Percentiles rank a stretch among this genome's conserved stretches.
These are phyloP conservation scores for Aphelinus certus DNA, from an alignment of 1,140 invertebrate species.

Conservation along the genomic window DNA sequence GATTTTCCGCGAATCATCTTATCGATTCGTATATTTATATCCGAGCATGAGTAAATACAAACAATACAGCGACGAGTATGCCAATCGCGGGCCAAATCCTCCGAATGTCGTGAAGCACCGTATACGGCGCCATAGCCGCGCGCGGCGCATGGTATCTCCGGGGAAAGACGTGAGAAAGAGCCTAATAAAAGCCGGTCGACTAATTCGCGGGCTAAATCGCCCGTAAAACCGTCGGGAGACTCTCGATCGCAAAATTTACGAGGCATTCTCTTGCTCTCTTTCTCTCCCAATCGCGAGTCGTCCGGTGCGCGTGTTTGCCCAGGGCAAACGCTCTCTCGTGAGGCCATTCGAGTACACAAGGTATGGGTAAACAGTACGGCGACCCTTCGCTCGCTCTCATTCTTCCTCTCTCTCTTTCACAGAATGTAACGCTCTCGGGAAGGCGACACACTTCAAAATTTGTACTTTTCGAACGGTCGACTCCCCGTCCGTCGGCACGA, in stretches of 20 bases:
- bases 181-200: neutral
- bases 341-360: neutral
- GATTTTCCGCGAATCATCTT: too few species aligned
- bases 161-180: neutral
- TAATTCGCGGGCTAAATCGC: conserved; percentile 20
- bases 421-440: too few species aligned
- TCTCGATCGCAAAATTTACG: conserved; percentile 36
- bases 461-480: too few species aligned
- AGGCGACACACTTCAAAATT: too few species aligned
- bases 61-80: too few species aligned
- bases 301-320: conserved; percentile 15
- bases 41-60: too few species aligned
- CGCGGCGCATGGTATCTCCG: neutral
- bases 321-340: conserved; percentile 20
- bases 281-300: neutral
- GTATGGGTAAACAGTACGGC: conserved; percentile 1
- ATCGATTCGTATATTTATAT: too few species aligned
- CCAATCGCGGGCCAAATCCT: too few species aligned
- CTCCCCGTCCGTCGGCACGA: too few species aligned
- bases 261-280: neutral
- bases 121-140: neutral
- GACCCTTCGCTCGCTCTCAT: conserved; percentile 9
- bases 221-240: conserved; percentile 18
- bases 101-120: too few species aligned
- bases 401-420: conserved; percentile 10